These are phyloP conservation scores for Alouatta palliata DNA, from an alignment of 2,113 vertebrate genomes.

Conservation along the genomic window DNA sequence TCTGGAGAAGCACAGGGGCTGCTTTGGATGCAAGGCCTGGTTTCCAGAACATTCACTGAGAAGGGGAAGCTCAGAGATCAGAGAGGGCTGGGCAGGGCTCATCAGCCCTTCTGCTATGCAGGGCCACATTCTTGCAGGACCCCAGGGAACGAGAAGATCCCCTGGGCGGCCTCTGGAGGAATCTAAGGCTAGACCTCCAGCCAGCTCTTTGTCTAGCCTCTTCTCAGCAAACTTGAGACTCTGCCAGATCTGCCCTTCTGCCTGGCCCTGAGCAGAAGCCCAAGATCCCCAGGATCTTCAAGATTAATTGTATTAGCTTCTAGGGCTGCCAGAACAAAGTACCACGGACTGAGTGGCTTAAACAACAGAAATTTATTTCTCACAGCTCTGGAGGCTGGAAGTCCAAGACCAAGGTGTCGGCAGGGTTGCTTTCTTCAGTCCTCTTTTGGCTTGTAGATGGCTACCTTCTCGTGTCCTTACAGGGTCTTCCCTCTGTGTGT, in stretches of 20 bases:
- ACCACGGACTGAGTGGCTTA: no score
- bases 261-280: background rate
- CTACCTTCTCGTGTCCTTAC: fast-evolving
- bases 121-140: background rate
- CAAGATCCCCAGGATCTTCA: background rate
- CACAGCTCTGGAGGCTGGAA: background rate
- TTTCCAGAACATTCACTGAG: background rate
- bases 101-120: background rate
- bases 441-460: background rate
- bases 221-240: background rate
- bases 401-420: fast-evolving
- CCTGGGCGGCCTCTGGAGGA: no score
- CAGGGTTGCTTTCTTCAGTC: background rate
- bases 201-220: background rate
- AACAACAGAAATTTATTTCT: background rate
- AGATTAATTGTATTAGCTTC: background rate
- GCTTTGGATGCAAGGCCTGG: background rate
- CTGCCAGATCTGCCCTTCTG: background rate
- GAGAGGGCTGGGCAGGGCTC: background rate
- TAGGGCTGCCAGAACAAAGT: background rate
- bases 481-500: background rate
- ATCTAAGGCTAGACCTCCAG: background rate
- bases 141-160: background rate
- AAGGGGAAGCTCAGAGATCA: background rate
- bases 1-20: background rate